Evolutionary conservation across 1,140 invertebrate genomes (phyloP).

Genomic region (Heliconius nattereri): DNA sequence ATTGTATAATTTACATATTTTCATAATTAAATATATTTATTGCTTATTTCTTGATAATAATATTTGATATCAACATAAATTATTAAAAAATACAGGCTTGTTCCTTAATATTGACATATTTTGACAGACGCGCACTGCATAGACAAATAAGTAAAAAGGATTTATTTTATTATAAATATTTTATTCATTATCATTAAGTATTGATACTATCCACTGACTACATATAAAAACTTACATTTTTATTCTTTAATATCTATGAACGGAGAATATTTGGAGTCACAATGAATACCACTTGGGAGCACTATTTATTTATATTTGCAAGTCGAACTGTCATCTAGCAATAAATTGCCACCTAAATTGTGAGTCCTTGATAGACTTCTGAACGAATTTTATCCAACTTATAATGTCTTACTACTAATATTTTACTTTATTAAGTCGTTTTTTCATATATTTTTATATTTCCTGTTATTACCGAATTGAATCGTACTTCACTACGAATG

Average conservation of each 20-base stretch:
- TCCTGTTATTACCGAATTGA: conserved; percentile 3
- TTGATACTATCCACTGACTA: not conserved
- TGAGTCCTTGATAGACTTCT: conserved; percentile 4
- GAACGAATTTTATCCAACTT: conserved; percentile 1
- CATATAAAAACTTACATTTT: conserved; percentile 13
- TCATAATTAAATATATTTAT: not conserved
- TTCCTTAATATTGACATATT: conserved; percentile 32
- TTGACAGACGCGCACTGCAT: conserved; percentile 27
- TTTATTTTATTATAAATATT: conserved; percentile 22
- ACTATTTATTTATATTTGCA: conserved; percentile 13
- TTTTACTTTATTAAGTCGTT: not conserved
- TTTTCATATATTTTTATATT: not conserved
- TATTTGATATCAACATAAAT: not conserved
- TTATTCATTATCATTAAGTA: conserved; percentile 1
- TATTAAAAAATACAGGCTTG: not conserved
- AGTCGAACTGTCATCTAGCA: conserved; percentile 7
- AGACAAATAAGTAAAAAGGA: conserved; percentile 36
- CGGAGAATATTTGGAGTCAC: not conserved
- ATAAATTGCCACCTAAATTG: conserved; percentile 6
- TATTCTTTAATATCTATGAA: not conserved
- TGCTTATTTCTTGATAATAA: not conserved
- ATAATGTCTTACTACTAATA: not conserved
- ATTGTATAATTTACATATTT: not conserved
- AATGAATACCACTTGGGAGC: not conserved
- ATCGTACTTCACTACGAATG: conserved; percentile 12